Conservation (phyloP, 2,888 invertebrate species). For the Sicus ferrugineus region DNA sequence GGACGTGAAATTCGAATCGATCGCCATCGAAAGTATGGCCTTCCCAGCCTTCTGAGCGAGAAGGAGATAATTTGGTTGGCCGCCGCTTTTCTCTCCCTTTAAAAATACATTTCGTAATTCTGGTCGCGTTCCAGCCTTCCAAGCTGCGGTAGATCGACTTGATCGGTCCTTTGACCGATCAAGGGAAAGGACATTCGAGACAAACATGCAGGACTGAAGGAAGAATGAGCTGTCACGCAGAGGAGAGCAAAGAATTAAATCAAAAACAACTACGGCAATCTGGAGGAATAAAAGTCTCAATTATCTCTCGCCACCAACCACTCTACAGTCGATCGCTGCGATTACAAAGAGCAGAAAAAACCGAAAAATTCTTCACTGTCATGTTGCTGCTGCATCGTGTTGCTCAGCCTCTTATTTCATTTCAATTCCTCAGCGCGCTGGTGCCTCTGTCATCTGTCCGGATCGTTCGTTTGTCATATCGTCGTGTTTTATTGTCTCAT, state of each 20-base stretch:
- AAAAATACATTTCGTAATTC: neutral
- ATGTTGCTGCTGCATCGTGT: slow-evolving; percentile 15
- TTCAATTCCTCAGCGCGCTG: slow-evolving; percentile 4
- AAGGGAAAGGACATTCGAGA: slow-evolving; percentile 28
- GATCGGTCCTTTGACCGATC: slow-evolving; percentile 10
- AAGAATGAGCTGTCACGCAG: neutral
- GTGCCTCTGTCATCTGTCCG: neutral
- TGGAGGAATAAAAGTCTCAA: slow-evolving; percentile 20
- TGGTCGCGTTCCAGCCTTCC: slow-evolving; percentile 15
- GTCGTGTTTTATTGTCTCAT: slow-evolving; percentile 46
- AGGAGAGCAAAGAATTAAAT: neutral
- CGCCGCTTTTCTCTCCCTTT: neutral
- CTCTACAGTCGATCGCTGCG: neutral
- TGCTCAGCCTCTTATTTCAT: slow-evolving; percentile 3
- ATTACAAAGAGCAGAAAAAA: neutral
- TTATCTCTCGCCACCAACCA: neutral
- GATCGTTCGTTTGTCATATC: slow-evolving; percentile 40
- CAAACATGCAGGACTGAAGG: slow-evolving; percentile 20
- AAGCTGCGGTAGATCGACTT: slow-evolving; percentile 28
- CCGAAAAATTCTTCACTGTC: neutral
- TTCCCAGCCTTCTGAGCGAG: neutral
- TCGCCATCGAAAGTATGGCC: neutral
- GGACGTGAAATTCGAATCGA: neutral
- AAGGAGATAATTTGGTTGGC: neutral
- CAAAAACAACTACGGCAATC: neutral